Evolutionary conservation across 2,888 invertebrate genomes (phyloP).

Genomic region (Tetropium fuscum): DNA sequence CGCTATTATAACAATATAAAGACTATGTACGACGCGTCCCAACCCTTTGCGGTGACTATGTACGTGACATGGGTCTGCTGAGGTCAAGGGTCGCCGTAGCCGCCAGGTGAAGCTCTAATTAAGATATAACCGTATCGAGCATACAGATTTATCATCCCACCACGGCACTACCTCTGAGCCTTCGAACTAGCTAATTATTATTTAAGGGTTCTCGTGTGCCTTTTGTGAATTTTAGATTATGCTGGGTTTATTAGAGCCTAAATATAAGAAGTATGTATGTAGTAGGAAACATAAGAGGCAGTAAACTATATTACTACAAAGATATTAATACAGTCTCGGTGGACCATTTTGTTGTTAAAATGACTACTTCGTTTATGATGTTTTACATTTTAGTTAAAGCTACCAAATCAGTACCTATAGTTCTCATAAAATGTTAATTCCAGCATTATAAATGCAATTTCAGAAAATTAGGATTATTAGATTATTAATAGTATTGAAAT

Average conservation of each 20-base stretch:
- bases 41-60: conserved; percentile 26
- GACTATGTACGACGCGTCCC: neutral
- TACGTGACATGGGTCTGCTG: conserved; percentile 37
- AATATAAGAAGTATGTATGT: too few relatives aligned
- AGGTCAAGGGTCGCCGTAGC: conserved; percentile 37
- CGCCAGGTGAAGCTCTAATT: conserved; percentile 41
- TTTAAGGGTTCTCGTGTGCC: conserved; percentile 12
- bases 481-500: too few relatives aligned
- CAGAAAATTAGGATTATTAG: too few relatives aligned
- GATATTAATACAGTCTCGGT: too few relatives aligned
- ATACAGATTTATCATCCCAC: conserved; percentile 33
- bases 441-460: too few relatives aligned
- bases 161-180: conserved; percentile 14
- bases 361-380: too few relatives aligned
- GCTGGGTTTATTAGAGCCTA: conserved; percentile 8
- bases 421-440: too few relatives aligned
- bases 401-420: too few relatives aligned
- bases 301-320: too few relatives aligned
- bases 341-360: too few relatives aligned
- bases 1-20: conserved; percentile 20
- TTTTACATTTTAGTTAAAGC: too few relatives aligned
- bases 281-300: too few relatives aligned
- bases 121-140: conserved; percentile 38
- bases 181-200: conserved; percentile 20
- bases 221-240: conserved; percentile 24